Evolutionary conservation across 2,888 invertebrate genomes (phyloP).

Genomic region (Scaeva pyrastri): DNA sequence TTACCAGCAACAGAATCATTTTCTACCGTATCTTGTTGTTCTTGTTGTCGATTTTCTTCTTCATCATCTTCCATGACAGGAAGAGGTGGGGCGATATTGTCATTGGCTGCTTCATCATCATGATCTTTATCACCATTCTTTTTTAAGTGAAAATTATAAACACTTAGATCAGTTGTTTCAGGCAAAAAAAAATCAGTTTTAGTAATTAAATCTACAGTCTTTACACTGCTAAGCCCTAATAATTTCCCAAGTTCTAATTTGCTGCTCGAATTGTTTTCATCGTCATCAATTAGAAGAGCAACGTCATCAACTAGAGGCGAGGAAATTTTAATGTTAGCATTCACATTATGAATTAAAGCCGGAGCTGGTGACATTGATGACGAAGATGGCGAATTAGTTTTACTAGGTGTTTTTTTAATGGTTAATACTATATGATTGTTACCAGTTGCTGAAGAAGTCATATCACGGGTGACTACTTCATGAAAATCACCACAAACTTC

Average conservation of each 20-base stretch:
- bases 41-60: not conserved
- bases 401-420: slow-evolving; percentile 82
- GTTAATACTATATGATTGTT: slow-evolving; percentile 82
- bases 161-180: slow-evolving; percentile 20
- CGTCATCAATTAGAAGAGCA: slow-evolving; percentile 20
- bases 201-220: slow-evolving; percentile 35
- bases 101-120: slow-evolving; percentile 13
- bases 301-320: slow-evolving; percentile 28
- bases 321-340: slow-evolving; percentile 33
- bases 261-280: not conserved
- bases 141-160: slow-evolving; percentile 51
- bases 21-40: not conserved
- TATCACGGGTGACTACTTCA: slow-evolving; percentile 79
- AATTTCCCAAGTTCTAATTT: slow-evolving; percentile 24
- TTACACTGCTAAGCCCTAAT: slow-evolving; percentile 9
- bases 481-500: slow-evolving; percentile 78
- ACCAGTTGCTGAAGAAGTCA: slow-evolving; percentile 78
- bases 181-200: slow-evolving; percentile 48
- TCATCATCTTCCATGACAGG: not conserved
- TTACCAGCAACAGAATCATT: not conserved
- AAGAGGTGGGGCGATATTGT: not conserved
- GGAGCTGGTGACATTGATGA: slow-evolving; percentile 77
- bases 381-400: slow-evolving; percentile 79
- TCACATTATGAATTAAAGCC: slow-evolving; percentile 31
- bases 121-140: slow-evolving; percentile 57